Evolutionary conservation across 2,113 vertebrate species (phyloP).

Genomic region (Notiomystis cincta): DNA sequence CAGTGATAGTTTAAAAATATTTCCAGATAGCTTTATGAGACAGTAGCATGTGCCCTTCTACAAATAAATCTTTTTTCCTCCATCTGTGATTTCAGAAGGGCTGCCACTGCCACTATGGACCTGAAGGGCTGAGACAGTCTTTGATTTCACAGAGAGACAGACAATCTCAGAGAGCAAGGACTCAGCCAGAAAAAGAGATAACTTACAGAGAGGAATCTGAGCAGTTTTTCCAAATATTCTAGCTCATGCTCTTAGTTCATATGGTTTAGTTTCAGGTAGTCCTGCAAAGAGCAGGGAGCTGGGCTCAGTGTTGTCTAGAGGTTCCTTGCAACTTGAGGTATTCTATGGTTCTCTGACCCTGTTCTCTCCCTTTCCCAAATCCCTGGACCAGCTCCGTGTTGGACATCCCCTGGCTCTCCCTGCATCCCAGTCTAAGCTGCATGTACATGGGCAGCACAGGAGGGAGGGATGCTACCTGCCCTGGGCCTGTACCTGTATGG

Average conservation of each 20-base stretch:
- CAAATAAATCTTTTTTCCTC: neutral
- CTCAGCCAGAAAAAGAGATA: neutral
- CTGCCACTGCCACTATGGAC: neutral
- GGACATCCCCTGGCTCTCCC: neutral
- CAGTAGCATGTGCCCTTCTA: neutral
- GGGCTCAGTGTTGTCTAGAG: neutral
- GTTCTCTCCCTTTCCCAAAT: neutral
- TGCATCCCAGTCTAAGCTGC: neutral
- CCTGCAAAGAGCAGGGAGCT: neutral
- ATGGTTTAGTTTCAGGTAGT: neutral
- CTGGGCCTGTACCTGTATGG: neutral
- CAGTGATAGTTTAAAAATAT: neutral
- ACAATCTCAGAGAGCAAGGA: neutral
- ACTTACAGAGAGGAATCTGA: neutral
- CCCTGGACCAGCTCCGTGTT: neutral
- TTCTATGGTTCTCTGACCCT: neutral
- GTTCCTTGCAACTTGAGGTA: neutral
- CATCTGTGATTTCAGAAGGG: neutral
- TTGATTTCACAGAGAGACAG: neutral
- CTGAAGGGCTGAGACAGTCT: neutral
- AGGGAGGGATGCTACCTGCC: neutral
- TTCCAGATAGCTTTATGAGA: neutral
- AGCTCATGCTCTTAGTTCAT: neutral
- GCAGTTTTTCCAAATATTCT: neutral
- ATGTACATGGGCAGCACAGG: rapidly evolving